phyloP scores from a whole-genome alignment of 2,888 invertebrate genomes.

The Tinea semifulvella region DNA sequence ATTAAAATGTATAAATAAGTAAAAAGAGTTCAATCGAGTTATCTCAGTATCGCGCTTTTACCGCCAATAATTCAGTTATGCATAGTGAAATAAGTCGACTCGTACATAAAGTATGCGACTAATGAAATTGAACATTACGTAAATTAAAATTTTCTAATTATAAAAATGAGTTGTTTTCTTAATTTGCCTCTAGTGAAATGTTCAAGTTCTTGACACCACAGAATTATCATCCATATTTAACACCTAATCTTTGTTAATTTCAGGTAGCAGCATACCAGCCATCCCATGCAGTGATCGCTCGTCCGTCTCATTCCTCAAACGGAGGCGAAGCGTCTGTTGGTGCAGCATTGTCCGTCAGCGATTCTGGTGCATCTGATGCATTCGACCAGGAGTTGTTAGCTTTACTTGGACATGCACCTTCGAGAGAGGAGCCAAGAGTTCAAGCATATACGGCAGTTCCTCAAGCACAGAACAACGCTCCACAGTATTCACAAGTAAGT shows the following conservation, averaged over 20 bases:
- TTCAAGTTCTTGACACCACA: too few relatives aligned
- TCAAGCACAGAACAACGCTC: conserved; percentile 34
- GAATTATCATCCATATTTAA: conserved; percentile 20
- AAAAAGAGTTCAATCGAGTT: too few relatives aligned
- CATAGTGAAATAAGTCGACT: too few relatives aligned
- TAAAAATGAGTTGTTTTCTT: too few relatives aligned
- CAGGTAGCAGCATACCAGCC: conserved; percentile 28
- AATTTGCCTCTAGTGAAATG: too few relatives aligned
- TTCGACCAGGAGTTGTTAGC: conserved; percentile 47
- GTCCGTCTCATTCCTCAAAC: conserved; percentile 46
- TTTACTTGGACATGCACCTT: conserved; percentile 36
- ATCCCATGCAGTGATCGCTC: conserved; percentile 53
- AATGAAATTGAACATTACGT: too few relatives aligned
- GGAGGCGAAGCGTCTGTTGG: conserved; percentile 59
- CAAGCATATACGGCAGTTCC: conserved; percentile 24
- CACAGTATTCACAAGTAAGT: conserved; percentile 41
- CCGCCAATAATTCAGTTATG: too few relatives aligned
- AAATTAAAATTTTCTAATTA: too few relatives aligned
- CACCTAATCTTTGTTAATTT: conserved; percentile 21
- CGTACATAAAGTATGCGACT: too few relatives aligned
- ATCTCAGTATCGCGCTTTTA: too few relatives aligned
- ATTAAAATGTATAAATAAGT: too few relatives aligned
- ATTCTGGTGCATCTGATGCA: conserved; percentile 29
- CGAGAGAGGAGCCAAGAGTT: conserved; percentile 33
- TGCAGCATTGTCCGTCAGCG: conserved; percentile 53